phyloP scores from a whole-genome alignment of 2,797 vertebrate genomes.

The Phalanger gymnotis region DNA sequence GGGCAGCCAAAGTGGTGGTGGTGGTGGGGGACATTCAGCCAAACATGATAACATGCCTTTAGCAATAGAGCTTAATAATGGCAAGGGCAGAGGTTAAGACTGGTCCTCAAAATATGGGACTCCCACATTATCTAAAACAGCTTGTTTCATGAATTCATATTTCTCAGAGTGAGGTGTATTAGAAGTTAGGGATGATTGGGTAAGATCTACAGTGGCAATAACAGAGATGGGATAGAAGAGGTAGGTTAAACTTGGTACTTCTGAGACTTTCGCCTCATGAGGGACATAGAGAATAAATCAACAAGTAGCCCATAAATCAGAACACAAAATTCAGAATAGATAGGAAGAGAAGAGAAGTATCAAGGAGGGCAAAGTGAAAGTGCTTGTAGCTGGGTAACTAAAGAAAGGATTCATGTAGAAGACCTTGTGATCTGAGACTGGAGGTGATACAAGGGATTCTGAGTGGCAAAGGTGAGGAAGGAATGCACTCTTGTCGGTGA shows the following conservation, averaged over 20 bases:
- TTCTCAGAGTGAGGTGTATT: not conserved
- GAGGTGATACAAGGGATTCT: not conserved
- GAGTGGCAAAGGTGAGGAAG: not conserved
- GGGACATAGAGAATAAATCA: not conserved
- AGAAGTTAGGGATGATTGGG: not conserved
- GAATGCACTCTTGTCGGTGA: not conserved
- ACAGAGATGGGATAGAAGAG: not conserved
- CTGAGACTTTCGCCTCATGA: not conserved
- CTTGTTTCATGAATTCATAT: not conserved
- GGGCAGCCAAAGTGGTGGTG: not conserved
- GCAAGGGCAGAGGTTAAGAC: not conserved
- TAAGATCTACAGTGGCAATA: not conserved
- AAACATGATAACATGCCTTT: not conserved
- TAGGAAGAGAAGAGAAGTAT: not conserved
- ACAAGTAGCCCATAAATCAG: not conserved
- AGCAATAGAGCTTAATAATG: not conserved
- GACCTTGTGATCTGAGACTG: not conserved
- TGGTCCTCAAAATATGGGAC: not conserved
- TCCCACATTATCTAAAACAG: not conserved
- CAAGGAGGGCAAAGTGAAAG: not conserved
- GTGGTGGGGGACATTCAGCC: not conserved
- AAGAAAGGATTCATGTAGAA: not conserved
- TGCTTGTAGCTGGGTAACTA: not conserved
- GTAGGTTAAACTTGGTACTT: not conserved
- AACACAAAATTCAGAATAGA: not conserved